phyloP scores from a whole-genome alignment of 2,888 invertebrate genomes.

The Heliconius charithonia region DNA sequence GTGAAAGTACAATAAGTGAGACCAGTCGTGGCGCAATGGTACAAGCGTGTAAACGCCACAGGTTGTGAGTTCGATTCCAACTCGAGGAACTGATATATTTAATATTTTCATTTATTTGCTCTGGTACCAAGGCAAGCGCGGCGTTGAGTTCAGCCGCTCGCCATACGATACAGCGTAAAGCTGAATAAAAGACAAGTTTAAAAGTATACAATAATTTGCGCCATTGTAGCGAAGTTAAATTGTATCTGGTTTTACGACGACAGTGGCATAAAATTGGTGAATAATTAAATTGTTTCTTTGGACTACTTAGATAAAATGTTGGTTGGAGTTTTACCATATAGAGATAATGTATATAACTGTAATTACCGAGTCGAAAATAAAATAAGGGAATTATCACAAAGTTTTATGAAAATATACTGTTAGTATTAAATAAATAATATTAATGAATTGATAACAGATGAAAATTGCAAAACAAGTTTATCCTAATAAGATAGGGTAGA shows the following conservation, averaged over 20 bases:
- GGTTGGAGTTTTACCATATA: not conserved
- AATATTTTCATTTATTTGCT: too few species aligned
- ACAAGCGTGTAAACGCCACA: too few species aligned
- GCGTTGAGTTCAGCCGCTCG: too few species aligned
- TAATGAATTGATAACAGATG: too few species aligned
- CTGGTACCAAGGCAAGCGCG: too few species aligned
- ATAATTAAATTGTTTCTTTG: not conserved
- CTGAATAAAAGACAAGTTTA: not conserved
- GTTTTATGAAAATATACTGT: not conserved
- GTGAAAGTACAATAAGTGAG: too few species aligned
- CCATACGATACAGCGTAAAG: too few species aligned
- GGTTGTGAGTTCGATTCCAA: too few species aligned
- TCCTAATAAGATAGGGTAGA: too few species aligned
- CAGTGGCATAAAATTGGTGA: not conserved
- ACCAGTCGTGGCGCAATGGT: too few species aligned
- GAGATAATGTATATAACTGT: not conserved
- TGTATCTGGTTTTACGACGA: not conserved
- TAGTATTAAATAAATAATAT: not conserved
- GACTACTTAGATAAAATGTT: not conserved
- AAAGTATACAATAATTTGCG: not conserved
- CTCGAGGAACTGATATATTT: too few species aligned
- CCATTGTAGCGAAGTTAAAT: not conserved
- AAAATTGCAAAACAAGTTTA: too few species aligned
- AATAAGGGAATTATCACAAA: not conserved
- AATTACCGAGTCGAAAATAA: not conserved